Base-by-base conservation (phyloP, 2,888 invertebrate species). In the Seira ritae region DNA sequence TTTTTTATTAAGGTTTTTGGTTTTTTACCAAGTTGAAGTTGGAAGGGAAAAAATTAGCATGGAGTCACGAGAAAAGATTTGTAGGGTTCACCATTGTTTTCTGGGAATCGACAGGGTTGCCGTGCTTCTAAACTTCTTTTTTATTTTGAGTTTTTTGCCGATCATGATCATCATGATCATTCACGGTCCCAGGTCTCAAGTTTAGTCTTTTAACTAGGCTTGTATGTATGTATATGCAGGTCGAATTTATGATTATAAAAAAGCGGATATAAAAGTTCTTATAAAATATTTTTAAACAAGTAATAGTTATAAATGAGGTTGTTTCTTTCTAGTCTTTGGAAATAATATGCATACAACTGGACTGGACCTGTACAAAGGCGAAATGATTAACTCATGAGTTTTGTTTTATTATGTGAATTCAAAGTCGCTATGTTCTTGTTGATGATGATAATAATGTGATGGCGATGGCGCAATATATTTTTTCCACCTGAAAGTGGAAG, bases 61-160 rank as follows among this genome's bases (percentile, higher is more conserved):
- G 68, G 42, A 80, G 74, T 75, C 75, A 70, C 24, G 66, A 66
- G 19, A 23, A 66, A 70, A 70, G 69, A 78, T 69, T 76, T 74
- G 74, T 74, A 74, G 74, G 74, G 74, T 74, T 66, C 74, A 66
- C 20, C 50, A 24, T 74, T 74, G 42, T 66, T 74, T 50, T 80
- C 80, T 70, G 23, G 80, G 80, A 80, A 80, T 69, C 69, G 68
- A 74, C 80, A 80, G 73, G 74, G 80, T 80, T 80, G 46, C 50
- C 12, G 3, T 80, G 46, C 50, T 50, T 3, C 15, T 50, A 50
- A 3, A n/a, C 6, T 50, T 50, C 12, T 15, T 50, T 2, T n/a
- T 50, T 31, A n/a, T 50, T 50, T 70, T 50, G 23, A 55, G 71
- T 23, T 69, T 23, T 69, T 71, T 77, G 42, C 70, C 46, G 66